Conservation (phyloP, 2,888 invertebrate genomes). For the Leptothorax acervorum region DNA sequence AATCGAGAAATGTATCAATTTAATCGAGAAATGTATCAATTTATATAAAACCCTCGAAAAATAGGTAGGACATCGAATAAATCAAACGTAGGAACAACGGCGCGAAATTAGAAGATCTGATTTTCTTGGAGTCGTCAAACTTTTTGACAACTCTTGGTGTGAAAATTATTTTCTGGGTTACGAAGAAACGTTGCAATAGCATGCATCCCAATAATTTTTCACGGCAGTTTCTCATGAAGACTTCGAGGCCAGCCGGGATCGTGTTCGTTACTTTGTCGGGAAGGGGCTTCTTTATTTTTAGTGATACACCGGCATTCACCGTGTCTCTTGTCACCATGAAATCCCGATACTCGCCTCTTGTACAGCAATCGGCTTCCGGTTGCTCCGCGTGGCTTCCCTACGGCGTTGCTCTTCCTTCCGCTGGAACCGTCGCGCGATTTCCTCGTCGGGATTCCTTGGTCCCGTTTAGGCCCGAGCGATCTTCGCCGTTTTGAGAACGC, state of each 20-base stretch:
- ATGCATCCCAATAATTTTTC: constrained; percentile 31
- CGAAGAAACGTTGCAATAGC: not conserved
- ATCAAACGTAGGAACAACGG: not conserved
- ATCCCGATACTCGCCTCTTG: constrained; percentile 19
- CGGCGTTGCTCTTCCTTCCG: constrained; percentile 52
- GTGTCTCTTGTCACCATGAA: not conserved
- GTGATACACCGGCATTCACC: constrained; percentile 54
- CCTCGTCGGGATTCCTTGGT: constrained; percentile 10
- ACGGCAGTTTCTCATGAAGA: constrained; percentile 43
- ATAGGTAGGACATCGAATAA: not conserved
- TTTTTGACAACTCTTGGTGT: not conserved
- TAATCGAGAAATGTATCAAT: not conserved
- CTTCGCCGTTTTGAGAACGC: not conserved
- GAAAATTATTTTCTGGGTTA: not conserved
- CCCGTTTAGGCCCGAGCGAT: not conserved
- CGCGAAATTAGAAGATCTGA: not conserved
- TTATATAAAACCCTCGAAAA: too few species aligned
- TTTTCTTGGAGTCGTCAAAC: not conserved
- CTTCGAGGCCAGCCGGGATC: constrained; percentile 24
- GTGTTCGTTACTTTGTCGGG: constrained; percentile 59
- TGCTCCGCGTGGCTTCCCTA: constrained; percentile 52
- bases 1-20: not conserved
- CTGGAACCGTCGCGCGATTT: constrained; percentile 1
- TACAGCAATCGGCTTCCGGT: not conserved
- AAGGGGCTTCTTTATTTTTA: constrained; percentile 73